phyloP scores from a whole-genome alignment of 2,888 invertebrate species.

The Clostera curtula region DNA sequence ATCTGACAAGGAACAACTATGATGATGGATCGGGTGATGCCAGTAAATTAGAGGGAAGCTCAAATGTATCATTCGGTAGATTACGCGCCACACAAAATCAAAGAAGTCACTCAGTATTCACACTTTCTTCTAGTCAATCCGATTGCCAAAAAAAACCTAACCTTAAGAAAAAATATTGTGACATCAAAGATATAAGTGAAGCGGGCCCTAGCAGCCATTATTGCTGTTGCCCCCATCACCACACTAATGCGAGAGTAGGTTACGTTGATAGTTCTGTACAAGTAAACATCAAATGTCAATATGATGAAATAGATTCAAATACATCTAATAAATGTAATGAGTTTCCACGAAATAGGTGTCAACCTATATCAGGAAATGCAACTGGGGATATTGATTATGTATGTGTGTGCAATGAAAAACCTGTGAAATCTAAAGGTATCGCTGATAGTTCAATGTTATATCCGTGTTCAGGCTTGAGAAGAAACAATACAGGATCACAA shows the following conservation, averaged over 20 bases:
- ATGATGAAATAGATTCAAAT: conserved; percentile 12
- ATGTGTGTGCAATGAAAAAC: conserved; percentile 44
- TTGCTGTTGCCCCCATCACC: conserved; percentile 44
- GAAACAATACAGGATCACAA: conserved; percentile 17
- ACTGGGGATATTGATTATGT: conserved; percentile 44
- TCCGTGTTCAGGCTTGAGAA: conserved; percentile 43
- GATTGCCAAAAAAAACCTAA: conserved; percentile 37
- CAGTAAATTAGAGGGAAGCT: conserved; percentile 55
- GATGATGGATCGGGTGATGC: conserved; percentile 66
- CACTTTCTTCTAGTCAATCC: conserved; percentile 54
- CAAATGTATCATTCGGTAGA: conserved; percentile 28
- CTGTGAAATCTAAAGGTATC: conserved; percentile 20
- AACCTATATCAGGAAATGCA: conserved; percentile 23
- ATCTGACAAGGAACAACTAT: conserved; percentile 60
- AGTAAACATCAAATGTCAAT: conserved; percentile 34
- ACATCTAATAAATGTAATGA: conserved; percentile 15
- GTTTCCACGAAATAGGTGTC: conserved; percentile 15
- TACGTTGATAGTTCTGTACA: conserved; percentile 53
- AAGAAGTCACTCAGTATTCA: conserved; percentile 63
- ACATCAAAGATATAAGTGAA: conserved; percentile 29
- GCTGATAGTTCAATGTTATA: conserved; percentile 46
- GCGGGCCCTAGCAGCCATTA: conserved; percentile 39
- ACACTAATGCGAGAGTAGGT: conserved; percentile 27
- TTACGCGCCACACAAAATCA: conserved; percentile 32
- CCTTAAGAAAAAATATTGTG: conserved; percentile 36